Conservation (phyloP, 2,113 vertebrate species). For the Podilymbus podiceps region DNA sequence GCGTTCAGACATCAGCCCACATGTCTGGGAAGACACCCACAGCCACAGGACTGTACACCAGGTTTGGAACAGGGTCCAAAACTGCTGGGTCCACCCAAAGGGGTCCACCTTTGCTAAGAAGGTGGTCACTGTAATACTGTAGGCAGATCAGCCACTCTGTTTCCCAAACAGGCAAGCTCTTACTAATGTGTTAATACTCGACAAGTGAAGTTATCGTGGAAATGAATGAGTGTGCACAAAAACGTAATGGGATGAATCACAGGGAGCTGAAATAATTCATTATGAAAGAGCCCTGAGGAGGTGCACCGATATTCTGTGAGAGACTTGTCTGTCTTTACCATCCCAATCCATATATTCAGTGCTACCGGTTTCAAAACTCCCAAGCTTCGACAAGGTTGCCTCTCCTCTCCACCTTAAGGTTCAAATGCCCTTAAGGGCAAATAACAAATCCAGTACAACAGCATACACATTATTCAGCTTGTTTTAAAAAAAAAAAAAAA, state of each 20-base stretch:
- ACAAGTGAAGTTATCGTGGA: not conserved
- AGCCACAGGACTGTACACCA: not conserved
- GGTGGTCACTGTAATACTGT: not conserved
- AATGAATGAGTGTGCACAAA: not conserved
- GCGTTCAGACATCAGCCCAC: not conserved
- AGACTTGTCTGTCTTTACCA: not conserved
- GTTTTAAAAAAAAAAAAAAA: not conserved
- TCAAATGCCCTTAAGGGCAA: no score
- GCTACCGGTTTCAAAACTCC: not conserved
- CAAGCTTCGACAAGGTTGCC: not conserved
- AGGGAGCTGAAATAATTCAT: not conserved
- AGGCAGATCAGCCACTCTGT: not conserved
- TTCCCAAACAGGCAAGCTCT: not conserved
- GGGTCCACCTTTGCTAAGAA: not conserved
- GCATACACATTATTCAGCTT: not conserved
- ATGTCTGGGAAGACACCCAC: not conserved
- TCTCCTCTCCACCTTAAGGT: not conserved
- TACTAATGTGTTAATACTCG: not conserved
- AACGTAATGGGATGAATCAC: not conserved
- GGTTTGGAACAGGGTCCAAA: not conserved
- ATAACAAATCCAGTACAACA: not conserved
- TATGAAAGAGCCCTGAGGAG: not conserved
- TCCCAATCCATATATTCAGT: not conserved
- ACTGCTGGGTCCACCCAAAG: not conserved
- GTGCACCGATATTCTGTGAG: not conserved